Percentiles rank a stretch among this genome's conserved stretches.
Evolutionary conservation across 2,888 invertebrate genomes (phyloP).

Genomic region (Nomada lathburiana): DNA sequence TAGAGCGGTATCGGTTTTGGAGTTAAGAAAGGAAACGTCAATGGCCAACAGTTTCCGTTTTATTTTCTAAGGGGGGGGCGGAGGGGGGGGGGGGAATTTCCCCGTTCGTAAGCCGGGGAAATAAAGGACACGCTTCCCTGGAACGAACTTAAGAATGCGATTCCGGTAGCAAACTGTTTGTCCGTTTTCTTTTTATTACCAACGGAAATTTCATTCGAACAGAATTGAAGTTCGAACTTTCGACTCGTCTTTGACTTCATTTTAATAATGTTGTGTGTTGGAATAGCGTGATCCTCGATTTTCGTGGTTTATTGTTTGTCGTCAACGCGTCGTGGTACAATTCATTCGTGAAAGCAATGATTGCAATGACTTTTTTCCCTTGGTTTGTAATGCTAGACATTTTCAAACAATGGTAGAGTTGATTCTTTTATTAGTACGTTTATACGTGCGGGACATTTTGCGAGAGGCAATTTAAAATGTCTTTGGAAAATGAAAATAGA

Average conservation of each 20-base stretch:
- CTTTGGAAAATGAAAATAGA: no score
- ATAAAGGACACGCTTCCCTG: conserved; percentile 6
- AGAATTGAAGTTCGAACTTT: background rate
- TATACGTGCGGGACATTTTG: no score
- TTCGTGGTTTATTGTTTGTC: no score
- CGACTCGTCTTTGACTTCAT: background rate
- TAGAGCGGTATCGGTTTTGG: conserved; percentile 13
- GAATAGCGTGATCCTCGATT: no score
- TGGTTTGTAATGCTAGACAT: no score
- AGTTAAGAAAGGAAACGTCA: conserved; percentile 31
- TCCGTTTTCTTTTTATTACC: conserved; percentile 18
- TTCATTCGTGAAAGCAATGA: no score
- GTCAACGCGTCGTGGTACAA: no score
- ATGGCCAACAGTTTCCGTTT: conserved; percentile 27
- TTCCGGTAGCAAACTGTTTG: conserved; percentile 1
- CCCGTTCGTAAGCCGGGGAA: background rate
- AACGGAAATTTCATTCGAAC: conserved; percentile 15
- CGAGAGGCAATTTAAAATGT: no score
- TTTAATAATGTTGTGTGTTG: no score
- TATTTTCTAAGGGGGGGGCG: conserved; percentile 1
- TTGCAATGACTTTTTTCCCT: no score
- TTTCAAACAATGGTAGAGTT: no score
- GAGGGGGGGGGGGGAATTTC: background rate
- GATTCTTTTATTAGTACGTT: no score
- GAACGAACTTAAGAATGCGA: background rate